Evolutionary conservation across 2,797 vertebrate genomes (phyloP), one percentile per base, ranked within the genome.

Genomic region (Catostomus latipinnis): DNA sequence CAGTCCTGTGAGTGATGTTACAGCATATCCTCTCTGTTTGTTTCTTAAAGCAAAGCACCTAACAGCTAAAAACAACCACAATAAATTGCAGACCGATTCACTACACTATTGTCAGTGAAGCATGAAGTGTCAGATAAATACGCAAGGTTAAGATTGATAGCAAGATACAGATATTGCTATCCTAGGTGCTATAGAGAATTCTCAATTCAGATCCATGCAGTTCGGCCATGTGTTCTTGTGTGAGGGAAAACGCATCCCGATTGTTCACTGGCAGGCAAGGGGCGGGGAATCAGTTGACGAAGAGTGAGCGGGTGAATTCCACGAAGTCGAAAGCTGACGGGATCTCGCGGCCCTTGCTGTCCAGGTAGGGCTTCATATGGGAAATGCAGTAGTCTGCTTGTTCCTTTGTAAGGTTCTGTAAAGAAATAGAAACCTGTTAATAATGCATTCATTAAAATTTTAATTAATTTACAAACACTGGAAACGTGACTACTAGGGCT

Each of bases 301-400:
- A 99, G 84, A 99, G 96, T 0, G 97, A 99, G 93, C 98, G 98
- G 49, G 98, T 99, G 71, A 99, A 99, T 88, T 99, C 98, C 0
- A 99, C 95, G 6, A 99, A 99, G 93, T 99, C 98, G 0, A 97
- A 99, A 0, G 98, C 96, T 0, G 97, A 92, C 2, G 97, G 95
- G 72, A 99, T 94, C 78, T 99, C 98, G 0, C 98, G 94, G 84
- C 98, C 98, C 90, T 99, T 99, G 91, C 95, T 88, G 52, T 99
- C 98, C 82, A 98, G 95, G 82, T 96, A 99, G 71, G 97, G 98
- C 92, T 99, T 99, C 98, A 99, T 99, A 94, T 99, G 98, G 1
- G 97, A 99, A 78, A 99, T 96, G 90, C 98, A 99, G 92, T 99
- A 99, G 86, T 99, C 98, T 0, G 98, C 98, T 86, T 99, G 98